A percentile compares a stretch with the other conserved stretches of the same genome.
phyloP scores from a whole-genome alignment of 37 sponge, comb jelly and placozoan genomes.

The Aplysina aerophoba region DNA sequence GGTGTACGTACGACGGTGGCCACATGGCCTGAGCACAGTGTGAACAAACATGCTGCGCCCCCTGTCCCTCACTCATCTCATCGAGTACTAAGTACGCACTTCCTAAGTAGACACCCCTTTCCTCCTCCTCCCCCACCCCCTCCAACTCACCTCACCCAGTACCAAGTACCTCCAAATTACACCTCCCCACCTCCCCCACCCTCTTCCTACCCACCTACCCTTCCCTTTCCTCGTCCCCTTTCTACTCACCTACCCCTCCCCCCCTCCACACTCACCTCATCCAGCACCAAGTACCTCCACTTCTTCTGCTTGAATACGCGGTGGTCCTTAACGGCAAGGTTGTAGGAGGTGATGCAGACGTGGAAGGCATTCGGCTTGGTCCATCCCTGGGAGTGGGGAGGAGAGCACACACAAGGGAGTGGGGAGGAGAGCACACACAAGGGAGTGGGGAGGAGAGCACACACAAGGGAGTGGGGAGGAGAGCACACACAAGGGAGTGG shows the following conservation, averaged over 20 bases:
- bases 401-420: no score
- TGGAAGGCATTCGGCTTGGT: conserved; percentile 95
- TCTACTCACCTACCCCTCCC: no score
- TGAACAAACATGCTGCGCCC: neutral
- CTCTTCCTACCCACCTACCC: no score
- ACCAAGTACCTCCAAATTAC: conserved; percentile 98
- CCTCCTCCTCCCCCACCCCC: no score
- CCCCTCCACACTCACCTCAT: conserved; percentile 78
- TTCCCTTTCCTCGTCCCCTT: no score
- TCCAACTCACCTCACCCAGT: conserved; percentile 75
- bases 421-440: no score
- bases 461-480: no score
- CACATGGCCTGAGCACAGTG: no score
- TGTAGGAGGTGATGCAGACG: conserved; percentile 99
- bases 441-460: no score
- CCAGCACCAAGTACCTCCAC: conserved; percentile 96
- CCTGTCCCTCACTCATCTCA: conserved; percentile 1
- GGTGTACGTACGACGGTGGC: neutral
- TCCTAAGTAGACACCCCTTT: no score
- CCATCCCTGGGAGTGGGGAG: conserved; percentile 78
- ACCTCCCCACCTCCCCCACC: no score
- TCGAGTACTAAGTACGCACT: neutral
- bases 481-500: no score
- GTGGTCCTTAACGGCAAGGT: conserved; percentile 94
- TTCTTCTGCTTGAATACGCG: conserved; percentile 89